Evolutionary conservation across 2,113 vertebrate species (phyloP), one percentile per base, ranked within the genome.

Genomic region (Ascaphus truei): DNA sequence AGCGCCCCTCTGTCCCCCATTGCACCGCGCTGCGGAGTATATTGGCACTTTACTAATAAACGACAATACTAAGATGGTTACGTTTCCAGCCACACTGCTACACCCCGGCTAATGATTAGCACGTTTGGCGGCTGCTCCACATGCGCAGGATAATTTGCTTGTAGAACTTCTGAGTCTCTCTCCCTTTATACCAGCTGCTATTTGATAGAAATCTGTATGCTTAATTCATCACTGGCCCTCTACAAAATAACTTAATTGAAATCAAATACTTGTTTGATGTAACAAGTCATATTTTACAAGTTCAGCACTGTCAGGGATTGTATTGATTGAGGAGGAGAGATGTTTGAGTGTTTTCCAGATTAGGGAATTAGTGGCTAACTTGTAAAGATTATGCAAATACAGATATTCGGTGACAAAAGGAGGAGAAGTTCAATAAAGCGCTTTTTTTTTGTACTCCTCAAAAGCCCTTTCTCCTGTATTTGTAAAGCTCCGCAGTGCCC

Each of bases 211-310:
- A 82, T 18, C 30, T 72, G 56, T 72, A 57, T 22, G 75, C 26
- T 80, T 76, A 81, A 84, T 80, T 78, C 82, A 66, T 69, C 72
- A 53, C 71, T 72, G 65, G 79, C 74, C 45, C 73, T n/a, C n/a
- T 67, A 76, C 34, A 76, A 82, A 78, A 76, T 67, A 76, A 72
- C 73, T 69, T 74, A 74, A 81, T 33, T 83, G 60, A 79, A 79
- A 71, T 77, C 62, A 71, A 72, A 79, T 71, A 77, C 15, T 43
- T 18, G 62, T 51, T 56, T 81, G 63, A 76, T 78, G 68, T 72
- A 69, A 61, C 15, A 80, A 50, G 39, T 41, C 75, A 50, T 56
- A 80, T 76, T 75, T 78, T 78, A 72, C 37, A 84, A 76, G 63
- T 75, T 62, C 43, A 27, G n/a, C 78, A 59, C 78, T 74, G 71